Conservation (phyloP, 1,140 invertebrate species). For the Vanessa atalanta region DNA sequence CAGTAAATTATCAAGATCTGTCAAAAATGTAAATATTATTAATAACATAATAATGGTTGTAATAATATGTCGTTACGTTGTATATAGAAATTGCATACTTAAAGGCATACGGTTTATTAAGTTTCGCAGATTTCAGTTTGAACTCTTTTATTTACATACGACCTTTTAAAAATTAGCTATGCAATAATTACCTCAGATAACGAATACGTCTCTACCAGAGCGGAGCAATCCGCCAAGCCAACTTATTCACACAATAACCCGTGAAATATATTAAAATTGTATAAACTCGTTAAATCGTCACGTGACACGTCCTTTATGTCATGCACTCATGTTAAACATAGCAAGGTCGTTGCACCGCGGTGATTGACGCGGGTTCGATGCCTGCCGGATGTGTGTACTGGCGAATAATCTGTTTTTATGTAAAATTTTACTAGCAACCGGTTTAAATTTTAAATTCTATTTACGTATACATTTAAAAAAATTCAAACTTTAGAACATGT, state of each 20-base stretch:
- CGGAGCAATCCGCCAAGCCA: background rate
- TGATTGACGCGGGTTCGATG: slow-evolving; percentile 48
- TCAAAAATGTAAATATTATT: too few species aligned
- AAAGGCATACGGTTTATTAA: too few species aligned
- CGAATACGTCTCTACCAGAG: background rate
- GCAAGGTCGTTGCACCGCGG: slow-evolving; percentile 58
- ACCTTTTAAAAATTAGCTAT: background rate
- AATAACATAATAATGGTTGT: too few species aligned
- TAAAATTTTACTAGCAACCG: background rate
- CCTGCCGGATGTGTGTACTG: slow-evolving; percentile 48
- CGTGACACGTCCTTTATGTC: slow-evolving; percentile 43
- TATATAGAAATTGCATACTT: too few species aligned
- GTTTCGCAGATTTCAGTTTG: too few species aligned
- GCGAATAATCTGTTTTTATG: slow-evolving; percentile 43
- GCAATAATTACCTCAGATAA: background rate
- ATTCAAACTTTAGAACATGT: too few species aligned
- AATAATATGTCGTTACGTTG: too few species aligned
- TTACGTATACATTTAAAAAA: background rate
- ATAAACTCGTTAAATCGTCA: slow-evolving; percentile 25
- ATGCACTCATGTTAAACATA: slow-evolving; percentile 37
- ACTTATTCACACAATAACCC: background rate
- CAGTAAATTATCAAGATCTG: too few species aligned
- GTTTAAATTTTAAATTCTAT: background rate
- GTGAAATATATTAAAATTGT: slow-evolving; percentile 3
- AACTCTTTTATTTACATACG: too few species aligned